A percentile compares a stretch with the other conserved stretches of the same genome.
phyloP scores from a whole-genome alignment of 2,113 vertebrate genomes.

The Rhea americana region DNA sequence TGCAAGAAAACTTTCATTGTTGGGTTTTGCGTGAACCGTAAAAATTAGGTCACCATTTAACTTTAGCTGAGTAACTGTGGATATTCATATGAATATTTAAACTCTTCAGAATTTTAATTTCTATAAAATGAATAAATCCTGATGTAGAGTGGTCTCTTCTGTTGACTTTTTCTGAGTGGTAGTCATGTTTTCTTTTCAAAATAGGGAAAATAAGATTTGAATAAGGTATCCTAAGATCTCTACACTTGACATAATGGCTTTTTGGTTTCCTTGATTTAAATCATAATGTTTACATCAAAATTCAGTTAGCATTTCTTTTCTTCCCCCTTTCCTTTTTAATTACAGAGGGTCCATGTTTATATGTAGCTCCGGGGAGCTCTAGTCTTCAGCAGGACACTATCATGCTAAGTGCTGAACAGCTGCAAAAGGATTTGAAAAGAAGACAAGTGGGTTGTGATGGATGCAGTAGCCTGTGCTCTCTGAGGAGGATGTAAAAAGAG shows the following conservation, averaged over 20 bases:
- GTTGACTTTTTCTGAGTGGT: not conserved
- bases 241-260: fast-evolving
- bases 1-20: not conserved
- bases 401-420: fast-evolving
- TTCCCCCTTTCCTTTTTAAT: not conserved
- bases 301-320: not conserved
- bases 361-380: not conserved
- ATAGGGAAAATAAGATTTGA: not conserved
- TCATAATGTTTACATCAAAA: not conserved
- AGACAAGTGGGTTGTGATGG: not conserved
- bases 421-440: not conserved
- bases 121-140: not conserved
- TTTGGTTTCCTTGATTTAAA: not conserved
- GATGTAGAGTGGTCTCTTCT: not conserved
- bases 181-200: not conserved
- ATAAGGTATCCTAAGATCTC: not conserved
- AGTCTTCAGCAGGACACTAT: not conserved
- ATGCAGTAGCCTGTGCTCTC: not conserved
- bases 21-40: not conserved
- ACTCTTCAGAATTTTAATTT: not conserved
- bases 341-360: not conserved
- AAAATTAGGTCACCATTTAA: not conserved
- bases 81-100: not conserved
- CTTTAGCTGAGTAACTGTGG: not conserved
- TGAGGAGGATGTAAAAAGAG: not conserved